Evolutionary conservation across 2,113 vertebrate species (phyloP), one percentile per base, ranked within the genome.

Genomic region (Empidonax alnorum): DNA sequence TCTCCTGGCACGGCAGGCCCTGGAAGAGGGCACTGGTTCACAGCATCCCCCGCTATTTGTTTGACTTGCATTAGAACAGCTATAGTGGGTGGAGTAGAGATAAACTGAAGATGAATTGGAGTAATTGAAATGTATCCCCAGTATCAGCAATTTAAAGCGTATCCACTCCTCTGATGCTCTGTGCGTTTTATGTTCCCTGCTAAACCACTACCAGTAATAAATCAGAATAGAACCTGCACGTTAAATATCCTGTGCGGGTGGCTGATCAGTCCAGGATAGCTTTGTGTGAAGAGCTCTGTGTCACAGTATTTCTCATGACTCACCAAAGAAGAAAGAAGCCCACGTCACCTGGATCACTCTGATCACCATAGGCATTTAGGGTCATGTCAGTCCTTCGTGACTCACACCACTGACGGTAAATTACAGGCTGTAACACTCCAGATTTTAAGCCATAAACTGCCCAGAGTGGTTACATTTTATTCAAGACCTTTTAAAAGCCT

Each of bases 41-140:
- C 37, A 58, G 61, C 0, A 0, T 49, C 66, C 8, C 19, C 41
- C 17, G 35, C 55, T 58, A 21, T 53, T 88, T 52, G 21, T 71
- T 35, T 77, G 46, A 49, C 59, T 87, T 80, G 7, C 6, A 9
- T 28, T n/a, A 6, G 24, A 81, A 44, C 37, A 78, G 28, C 77
- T 13, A 0, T 12, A 31, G 37, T 8, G 27, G 16, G 17, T 73
- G 37, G 44, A 89, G 28, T 19, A 68, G 30, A 90, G 21, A 53
- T 6, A 68, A 83, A 47, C 14, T 73, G 44, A 39, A 72, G 75
- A 31, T 39, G n/a, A 72, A 71, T 10, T 25, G 42, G 46, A 71
- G 47, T 10, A 67, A 53, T 18, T 59, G 23, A 63, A 46, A 83
- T 35, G 17, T 59, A 49, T 25, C 35, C 52, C 35, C 2, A 4